Conservation (phyloP, 2,888 invertebrate genomes). For the Acheta domesticus region DNA sequence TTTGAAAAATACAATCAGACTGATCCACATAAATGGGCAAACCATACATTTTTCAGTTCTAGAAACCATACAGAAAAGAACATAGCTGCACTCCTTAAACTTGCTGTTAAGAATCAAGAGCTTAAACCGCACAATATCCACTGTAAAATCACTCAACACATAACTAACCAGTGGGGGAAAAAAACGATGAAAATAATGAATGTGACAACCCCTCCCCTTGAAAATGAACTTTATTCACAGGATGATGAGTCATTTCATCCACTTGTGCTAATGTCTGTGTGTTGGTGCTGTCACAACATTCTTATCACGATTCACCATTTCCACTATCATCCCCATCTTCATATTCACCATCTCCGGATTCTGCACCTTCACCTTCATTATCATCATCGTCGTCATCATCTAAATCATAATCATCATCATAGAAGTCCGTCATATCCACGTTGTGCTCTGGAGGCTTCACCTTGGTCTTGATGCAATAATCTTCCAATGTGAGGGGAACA, state of each 20-base stretch:
- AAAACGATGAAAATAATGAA: slow-evolving; percentile 8
- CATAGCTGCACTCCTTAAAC: slow-evolving; percentile 9
- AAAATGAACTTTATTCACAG: neutral
- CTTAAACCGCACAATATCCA: slow-evolving; percentile 10
- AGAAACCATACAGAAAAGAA: slow-evolving; percentile 1
- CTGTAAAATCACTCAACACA: slow-evolving; percentile 7
- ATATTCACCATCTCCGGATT: slow-evolving; percentile 65
- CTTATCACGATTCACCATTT: slow-evolving; percentile 83
- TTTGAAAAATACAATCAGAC: slow-evolving; percentile 1
- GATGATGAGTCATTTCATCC: neutral
- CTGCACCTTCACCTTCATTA: slow-evolving; percentile 62
- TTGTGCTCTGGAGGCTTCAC: slow-evolving; percentile 80
- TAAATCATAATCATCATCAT: slow-evolving; percentile 91
- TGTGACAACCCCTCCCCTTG: slow-evolving; percentile 18
- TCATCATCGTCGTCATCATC: slow-evolving; percentile 64
- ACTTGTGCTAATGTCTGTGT: neutral
- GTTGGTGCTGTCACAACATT: neutral
- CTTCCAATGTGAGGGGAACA: slow-evolving; percentile 95
- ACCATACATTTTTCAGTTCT: neutral
- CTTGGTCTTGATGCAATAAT: slow-evolving; percentile 86
- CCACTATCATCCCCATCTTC: slow-evolving; percentile 85
- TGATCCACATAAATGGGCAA: neutral
- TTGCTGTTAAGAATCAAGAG: slow-evolving; percentile 1
- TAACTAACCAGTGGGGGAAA: neutral
- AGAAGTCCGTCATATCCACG: slow-evolving; percentile 92